These are phyloP conservation scores for Ptyas mucosa DNA, from an alignment of 2,113 vertebrate species.

Conservation along the genomic window DNA sequence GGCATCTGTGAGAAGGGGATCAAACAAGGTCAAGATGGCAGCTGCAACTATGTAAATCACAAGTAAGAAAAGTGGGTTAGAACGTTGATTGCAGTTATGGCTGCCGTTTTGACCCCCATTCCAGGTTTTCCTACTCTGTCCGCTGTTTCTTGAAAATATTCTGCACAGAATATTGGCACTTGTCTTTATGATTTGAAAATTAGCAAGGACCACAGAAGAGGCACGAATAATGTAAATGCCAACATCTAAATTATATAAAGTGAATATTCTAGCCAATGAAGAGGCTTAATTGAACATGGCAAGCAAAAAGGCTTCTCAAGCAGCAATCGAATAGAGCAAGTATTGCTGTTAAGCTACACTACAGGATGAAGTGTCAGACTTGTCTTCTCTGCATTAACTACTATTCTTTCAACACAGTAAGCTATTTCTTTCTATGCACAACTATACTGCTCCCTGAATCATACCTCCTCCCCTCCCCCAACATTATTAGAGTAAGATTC, in stretches of 20 bases:
- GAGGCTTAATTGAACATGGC: not conserved
- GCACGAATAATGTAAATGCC: not conserved
- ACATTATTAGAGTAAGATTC: not conserved
- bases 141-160: not conserved
- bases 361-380: not conserved
- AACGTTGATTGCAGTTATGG: not conserved
- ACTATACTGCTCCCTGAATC: not conserved
- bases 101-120: not conserved
- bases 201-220: not conserved
- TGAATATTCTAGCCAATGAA: not conserved
- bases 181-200: not conserved
- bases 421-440: not conserved
- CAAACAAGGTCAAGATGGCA: not conserved
- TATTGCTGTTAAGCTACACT: not conserved
- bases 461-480: no score
- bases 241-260: not conserved
- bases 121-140: not conserved
- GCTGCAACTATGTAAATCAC: not conserved
- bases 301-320: not conserved
- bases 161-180: not conserved
- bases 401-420: not conserved
- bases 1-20: not conserved
- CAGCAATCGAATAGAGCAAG: not conserved
- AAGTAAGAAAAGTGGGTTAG: not conserved
- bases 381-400: not conserved